Conservation (phyloP, 2,888 invertebrate genomes). For the Hybos culiciformis region DNA sequence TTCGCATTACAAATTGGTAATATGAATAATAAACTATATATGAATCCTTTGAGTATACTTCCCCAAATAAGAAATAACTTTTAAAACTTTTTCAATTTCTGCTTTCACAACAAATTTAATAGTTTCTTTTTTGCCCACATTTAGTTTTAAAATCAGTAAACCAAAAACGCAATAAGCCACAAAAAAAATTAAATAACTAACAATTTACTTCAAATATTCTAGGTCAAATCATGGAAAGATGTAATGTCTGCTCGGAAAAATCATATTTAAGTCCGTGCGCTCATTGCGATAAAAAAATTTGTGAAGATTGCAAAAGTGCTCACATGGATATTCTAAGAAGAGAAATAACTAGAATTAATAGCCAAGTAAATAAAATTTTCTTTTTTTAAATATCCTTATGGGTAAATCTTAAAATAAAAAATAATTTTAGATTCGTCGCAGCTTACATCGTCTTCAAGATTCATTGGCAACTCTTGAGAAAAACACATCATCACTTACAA, state of each 20-base stretch:
- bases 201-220: not conserved
- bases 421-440: conserved; percentile 53
- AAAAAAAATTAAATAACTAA: not conserved
- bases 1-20: too few relatives aligned
- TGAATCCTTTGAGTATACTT: too few relatives aligned
- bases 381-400: not conserved
- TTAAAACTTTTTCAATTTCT: too few relatives aligned
- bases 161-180: too few relatives aligned
- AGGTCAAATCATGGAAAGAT: conserved; percentile 81
- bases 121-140: too few relatives aligned
- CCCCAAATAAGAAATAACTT: too few relatives aligned
- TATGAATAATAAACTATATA: too few relatives aligned
- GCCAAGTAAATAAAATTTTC: conserved; percentile 43
- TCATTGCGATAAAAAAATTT: conserved; percentile 95
- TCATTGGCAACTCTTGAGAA: conserved; percentile 73
- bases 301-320: conserved; percentile 89
- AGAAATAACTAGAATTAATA: conserved; percentile 79
- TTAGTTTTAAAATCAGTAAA: too few relatives aligned
- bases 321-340: conserved; percentile 91
- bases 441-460: conserved; percentile 78
- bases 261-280: conserved; percentile 77
- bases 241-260: conserved; percentile 87
- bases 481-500: conserved; percentile 73
- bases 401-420: not conserved
- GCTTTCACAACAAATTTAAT: too few relatives aligned